Base-by-base conservation (phyloP, 1,140 invertebrate genomes). In the Carposina sasakii region DNA sequence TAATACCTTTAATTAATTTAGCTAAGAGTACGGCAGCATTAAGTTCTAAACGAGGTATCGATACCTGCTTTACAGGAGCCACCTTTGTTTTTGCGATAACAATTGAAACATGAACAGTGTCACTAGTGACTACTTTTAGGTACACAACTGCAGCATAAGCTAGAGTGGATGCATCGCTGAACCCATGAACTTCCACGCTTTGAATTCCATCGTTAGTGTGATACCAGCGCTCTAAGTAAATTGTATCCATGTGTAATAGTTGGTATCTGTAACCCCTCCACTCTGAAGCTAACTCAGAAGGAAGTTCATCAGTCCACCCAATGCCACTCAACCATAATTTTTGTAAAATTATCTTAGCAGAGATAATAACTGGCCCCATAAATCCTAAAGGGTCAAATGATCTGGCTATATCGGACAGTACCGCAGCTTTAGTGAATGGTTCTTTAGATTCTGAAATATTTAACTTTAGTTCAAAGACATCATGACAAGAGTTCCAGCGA, bases 311-410 rank as follows among this genome's bases (percentile, higher is more conserved):
- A 47, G 86, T 81, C 83, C 82, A 86, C 1, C 59, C 60, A 12
- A 73, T n/a, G 6, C 66, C 57, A 12, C 28, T 12, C 17, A 63
- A 20, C 81, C 83, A 84, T 2, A 87, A 22, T 22, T 68, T 48
- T 66, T 87, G 85, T 15, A 87, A 65, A 0, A 86, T 52, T 0
- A 86, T 68, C 61, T 87, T 87, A 2, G 67, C 57, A 15, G 17
- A 46, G 3, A 87, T 61, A 1, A 75, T 63, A 0, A 75, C 43
- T n/a, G 85, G 86, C 1, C 57, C 55, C 3, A 85, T 23, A 40
- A 69, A 71, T 3, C 83, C 82, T n/a, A 72, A 42, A 6, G 34
- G 34, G 17, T 37, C 34, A 77, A 37, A 46, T 24, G 31, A 8
- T 37, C 20, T 37, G 10, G 54, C 53, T 1, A 67, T 60, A 1